Evolutionary conservation across 2,888 invertebrate species (phyloP).

Genomic region (Helobdella robusta): DNA sequence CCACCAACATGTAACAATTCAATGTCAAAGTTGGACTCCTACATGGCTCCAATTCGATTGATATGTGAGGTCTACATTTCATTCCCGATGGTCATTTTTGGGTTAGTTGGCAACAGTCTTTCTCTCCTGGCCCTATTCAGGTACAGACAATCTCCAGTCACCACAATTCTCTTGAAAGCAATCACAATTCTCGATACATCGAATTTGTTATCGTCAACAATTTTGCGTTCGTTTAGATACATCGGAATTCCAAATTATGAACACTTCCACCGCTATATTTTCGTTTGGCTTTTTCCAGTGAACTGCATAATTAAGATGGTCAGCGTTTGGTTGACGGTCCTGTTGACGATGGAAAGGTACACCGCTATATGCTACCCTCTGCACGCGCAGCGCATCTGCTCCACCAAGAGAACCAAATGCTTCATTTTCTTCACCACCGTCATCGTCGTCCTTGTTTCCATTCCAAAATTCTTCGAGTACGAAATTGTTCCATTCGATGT

Average conservation of each 20-base stretch:
- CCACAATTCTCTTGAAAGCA: constrained; percentile 30
- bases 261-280: constrained; percentile 21
- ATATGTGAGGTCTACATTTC: constrained; percentile 29
- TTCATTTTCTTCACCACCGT: constrained; percentile 27
- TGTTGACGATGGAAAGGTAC: constrained; percentile 34
- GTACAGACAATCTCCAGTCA: constrained; percentile 28
- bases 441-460: constrained; percentile 28
- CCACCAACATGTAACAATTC: too few species aligned
- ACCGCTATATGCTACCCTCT: constrained; percentile 35
- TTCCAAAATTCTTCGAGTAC: constrained; percentile 34
- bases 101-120: constrained; percentile 33
- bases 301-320: constrained; percentile 30
- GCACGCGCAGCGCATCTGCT: constrained; percentile 34
- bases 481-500: constrained; percentile 4
- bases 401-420: constrained; percentile 28
- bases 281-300: constrained; percentile 29
- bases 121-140: constrained; percentile 30
- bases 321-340: constrained; percentile 34
- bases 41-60: neutral
- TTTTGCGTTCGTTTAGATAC: constrained; percentile 29
- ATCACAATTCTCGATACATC: constrained; percentile 32
- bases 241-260: constrained; percentile 16
- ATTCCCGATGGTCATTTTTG: constrained; percentile 30
- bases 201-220: constrained; percentile 27
- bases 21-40: too few species aligned